These are phyloP conservation scores for Drosophila gaucha DNA, from an alignment of 2,888 invertebrate species.

Conservation along the genomic window DNA sequence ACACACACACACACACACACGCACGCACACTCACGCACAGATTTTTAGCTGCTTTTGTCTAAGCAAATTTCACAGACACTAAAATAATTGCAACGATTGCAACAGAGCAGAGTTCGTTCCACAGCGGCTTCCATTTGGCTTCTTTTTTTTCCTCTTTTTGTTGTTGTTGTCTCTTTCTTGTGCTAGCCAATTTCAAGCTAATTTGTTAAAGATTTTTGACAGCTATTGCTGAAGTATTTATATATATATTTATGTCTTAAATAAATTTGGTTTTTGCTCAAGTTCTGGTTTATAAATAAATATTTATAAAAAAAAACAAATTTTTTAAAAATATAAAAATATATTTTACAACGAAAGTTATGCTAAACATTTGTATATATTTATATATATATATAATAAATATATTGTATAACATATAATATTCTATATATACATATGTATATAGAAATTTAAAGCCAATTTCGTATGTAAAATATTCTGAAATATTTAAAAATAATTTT, in stretches of 20 bases:
- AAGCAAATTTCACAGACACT: conserved; percentile 49
- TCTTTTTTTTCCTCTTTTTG: not conserved
- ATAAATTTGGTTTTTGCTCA: too few species aligned
- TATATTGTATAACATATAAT: too few species aligned
- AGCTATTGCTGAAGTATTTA: conserved; percentile 15
- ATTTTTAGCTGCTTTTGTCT: conserved; percentile 52
- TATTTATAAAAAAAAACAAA: too few species aligned
- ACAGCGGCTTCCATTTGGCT: conserved; percentile 13
- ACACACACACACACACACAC: conserved; percentile 10
- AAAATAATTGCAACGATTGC: conserved; percentile 48
- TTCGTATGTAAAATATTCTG: too few species aligned
- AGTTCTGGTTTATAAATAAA: too few species aligned
- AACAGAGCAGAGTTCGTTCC: conserved; percentile 13
- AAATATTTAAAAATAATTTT: too few species aligned
- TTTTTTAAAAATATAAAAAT: too few species aligned
- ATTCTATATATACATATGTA: too few species aligned
- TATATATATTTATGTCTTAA: not conserved
- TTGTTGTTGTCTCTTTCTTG: not conserved
- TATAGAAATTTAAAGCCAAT: too few species aligned
- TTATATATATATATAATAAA: too few species aligned
- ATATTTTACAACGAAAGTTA: too few species aligned
- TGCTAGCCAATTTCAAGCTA: not conserved
- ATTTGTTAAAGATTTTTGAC: not conserved
- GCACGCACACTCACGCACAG: conserved; percentile 7
- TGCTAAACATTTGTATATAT: too few species aligned